Conservation (phyloP, 1,140 invertebrate genomes). For the Trichoplusia ni region DNA sequence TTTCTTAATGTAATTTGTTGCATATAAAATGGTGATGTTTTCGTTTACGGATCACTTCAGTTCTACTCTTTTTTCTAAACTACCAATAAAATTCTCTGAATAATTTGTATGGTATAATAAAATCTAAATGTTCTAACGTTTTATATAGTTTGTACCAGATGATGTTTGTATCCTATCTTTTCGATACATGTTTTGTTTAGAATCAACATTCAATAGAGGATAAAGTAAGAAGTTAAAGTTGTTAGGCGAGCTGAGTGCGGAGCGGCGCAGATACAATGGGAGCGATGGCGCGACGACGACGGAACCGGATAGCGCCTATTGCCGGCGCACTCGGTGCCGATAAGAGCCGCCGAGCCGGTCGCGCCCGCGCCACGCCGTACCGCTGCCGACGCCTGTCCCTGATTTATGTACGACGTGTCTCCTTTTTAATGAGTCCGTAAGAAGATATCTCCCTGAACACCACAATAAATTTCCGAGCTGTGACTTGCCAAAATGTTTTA, state of each 20-base stretch:
- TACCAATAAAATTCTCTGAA: no score
- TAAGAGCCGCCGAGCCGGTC: constrained; percentile 59
- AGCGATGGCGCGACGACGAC: constrained; percentile 58
- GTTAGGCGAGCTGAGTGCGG: constrained; percentile 43
- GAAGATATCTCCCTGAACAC: constrained; percentile 77
- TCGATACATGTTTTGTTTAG: neutral
- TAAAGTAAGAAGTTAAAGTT: constrained; percentile 66
- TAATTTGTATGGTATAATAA: no score
- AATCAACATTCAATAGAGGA: constrained; percentile 52
- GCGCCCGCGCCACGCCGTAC: constrained; percentile 45
- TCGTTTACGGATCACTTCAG: no score
- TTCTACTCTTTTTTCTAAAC: no score
- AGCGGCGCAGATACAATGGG: constrained; percentile 60
- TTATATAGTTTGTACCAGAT: no score
- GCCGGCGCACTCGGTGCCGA: constrained; percentile 68
- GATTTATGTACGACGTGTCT: constrained; percentile 80
- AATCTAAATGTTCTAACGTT: no score
- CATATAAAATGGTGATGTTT: no score
- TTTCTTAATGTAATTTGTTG: neutral
- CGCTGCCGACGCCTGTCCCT: constrained; percentile 58
- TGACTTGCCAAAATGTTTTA: constrained; percentile 71
- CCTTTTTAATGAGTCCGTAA: constrained; percentile 81
- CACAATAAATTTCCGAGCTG: constrained; percentile 76
- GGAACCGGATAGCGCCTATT: constrained; percentile 81
- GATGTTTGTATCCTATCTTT: neutral